Evolutionary conservation across 2,113 vertebrate species (phyloP).

Genomic region (Atlantisia rogersi): DNA sequence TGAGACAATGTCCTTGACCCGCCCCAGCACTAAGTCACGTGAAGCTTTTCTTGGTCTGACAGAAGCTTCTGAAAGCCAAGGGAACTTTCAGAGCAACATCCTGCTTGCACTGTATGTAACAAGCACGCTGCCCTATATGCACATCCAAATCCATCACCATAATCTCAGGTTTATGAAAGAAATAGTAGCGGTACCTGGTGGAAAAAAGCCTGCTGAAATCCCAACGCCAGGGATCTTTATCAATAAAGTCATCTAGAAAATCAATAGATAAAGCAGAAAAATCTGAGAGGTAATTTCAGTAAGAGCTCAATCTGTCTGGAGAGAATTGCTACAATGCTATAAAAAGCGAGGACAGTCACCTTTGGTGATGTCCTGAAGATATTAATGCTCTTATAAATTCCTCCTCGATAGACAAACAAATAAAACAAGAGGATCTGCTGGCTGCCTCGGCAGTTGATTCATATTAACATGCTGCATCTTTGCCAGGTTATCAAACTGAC

Average conservation of each 20-base stretch:
- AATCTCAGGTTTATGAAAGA: neutral
- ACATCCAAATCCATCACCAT: neutral
- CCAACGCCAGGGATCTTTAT: neutral
- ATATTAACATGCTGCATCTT: neutral
- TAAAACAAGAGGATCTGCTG: neutral
- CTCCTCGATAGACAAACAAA: neutral
- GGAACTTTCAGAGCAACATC: neutral
- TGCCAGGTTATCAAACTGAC: conserved; percentile 95
- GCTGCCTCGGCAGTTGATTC: neutral
- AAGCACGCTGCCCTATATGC: neutral
- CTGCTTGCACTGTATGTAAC: rapidly evolving
- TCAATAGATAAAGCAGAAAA: neutral
- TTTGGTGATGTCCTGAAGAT: neutral
- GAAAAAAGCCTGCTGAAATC: neutral
- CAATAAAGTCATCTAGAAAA: neutral
- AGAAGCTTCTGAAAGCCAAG: neutral
- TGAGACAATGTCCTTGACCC: neutral
- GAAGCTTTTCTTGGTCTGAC: neutral
- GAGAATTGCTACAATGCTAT: neutral
- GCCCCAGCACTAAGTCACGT: rapidly evolving
- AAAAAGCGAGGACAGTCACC: neutral
- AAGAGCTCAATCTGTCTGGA: neutral
- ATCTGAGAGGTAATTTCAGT: neutral
- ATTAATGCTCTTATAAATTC: neutral
- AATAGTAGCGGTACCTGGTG: neutral